Conservation (phyloP, 2,113 vertebrate genomes). For the Numenius arquata region DNA sequence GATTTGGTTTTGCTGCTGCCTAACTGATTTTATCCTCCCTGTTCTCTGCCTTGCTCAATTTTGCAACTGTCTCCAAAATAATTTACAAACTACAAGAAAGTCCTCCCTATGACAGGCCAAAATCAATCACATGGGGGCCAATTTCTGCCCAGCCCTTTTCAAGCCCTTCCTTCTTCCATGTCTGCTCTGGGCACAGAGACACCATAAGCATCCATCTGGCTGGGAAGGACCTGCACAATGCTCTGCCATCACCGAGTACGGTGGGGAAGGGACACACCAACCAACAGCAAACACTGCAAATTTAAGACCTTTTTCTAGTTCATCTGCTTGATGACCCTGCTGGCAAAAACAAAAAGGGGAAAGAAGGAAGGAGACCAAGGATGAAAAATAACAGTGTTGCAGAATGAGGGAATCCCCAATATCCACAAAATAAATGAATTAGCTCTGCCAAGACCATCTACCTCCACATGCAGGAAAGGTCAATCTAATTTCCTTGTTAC, state of each 20-base stretch:
- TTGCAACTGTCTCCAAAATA: rapidly evolving
- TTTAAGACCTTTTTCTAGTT: neutral
- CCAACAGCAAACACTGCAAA: neutral
- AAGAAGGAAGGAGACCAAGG: neutral
- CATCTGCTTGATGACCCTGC: neutral
- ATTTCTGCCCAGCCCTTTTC: neutral
- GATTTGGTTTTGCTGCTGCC: neutral
- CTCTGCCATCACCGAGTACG: rapidly evolving
- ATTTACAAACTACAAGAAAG: neutral
- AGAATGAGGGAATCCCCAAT: neutral
- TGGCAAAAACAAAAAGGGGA: neutral
- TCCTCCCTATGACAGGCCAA: neutral
- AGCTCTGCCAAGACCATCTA: neutral
- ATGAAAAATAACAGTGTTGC: neutral
- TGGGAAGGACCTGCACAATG: neutral
- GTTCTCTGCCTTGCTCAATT: neutral
- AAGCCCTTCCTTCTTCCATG: neutral
- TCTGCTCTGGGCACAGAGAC: neutral
- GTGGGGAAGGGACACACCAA: neutral
- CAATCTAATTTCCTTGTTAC: neutral
- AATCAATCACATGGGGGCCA: neutral
- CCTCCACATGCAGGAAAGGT: neutral
- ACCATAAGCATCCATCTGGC: rapidly evolving
- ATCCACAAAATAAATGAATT: neutral
- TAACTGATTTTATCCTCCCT: neutral